Base-by-base conservation (phyloP, 2,113 vertebrate species). In the Lethenteron camtschaticum region DNA sequence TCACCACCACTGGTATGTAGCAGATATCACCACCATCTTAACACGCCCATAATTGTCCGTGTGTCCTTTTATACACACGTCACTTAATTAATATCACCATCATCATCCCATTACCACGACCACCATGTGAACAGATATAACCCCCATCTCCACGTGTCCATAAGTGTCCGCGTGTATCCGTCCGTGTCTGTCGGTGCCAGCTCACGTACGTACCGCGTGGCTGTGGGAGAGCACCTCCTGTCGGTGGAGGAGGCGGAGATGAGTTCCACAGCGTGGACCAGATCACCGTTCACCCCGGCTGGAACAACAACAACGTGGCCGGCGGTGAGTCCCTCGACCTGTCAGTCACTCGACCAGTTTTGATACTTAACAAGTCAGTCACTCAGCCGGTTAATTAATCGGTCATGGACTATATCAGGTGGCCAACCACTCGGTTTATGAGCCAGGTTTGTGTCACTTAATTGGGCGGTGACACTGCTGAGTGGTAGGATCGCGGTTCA, bases 181-280 rank as follows among this genome's bases (percentile, higher is more conserved):
- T 41, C 41, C 6, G 41, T 41, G 41, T 41, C 6, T 41, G 41
- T 41, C 41, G 41, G 41, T 41, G 41, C 41, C 73, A 80, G 76
- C 4, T 76, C 77, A 0, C 10, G 75, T 76, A 81, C 76, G 2
- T 87, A 82, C 81, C 85, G 84, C 0, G 84, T 95, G 12, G 82
- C 87, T 70, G 77, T 83, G 1, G 87, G 88, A 6, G 89, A 90
- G 0, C 87, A 95, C 76, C 80, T 85, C 78, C 78, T 94, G 73
- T 70, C 79, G 74, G 1, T 0, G 1, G n/a, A 78, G 0, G 85
- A 95, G 0, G 85, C 70, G 81, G 12, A 0, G 87, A 95, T 79
- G 87, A 92, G 80, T 79, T 78, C 68, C 75, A 85, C 75, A 76
- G 14, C 0, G 85, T 88, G 73, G 82, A 80, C 68, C 70, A 2